Base-by-base conservation (phyloP, 2,113 vertebrate species). In the Cairina moschata region DNA sequence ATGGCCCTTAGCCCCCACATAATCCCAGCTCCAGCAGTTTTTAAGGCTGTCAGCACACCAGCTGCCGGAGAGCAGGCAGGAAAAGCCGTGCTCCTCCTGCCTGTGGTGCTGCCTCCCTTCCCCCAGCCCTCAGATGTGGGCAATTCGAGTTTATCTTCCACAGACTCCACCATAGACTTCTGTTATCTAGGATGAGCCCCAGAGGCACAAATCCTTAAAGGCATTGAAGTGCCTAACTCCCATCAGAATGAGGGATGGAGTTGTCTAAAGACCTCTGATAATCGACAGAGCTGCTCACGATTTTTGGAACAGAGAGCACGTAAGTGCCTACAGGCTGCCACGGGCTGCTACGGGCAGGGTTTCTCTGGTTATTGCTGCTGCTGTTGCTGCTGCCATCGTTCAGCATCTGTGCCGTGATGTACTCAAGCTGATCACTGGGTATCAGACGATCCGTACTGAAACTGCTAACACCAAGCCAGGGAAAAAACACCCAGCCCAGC, bases 221-320 rank as follows among this genome's bases (percentile, higher is more conserved):
- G 90, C 93, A 95, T 83, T 97, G 87, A 96, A 95, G 95, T 93
- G 94, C 91, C 95, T 96, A 95, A 88, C 91, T 95, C 93, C 89
- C 93, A 46, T 91, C 87, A 88, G 94, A 91, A 97, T 96, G 94
- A 96, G 72, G 90, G 95, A 96, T 96, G 89, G 63, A 89, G 93
- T 40, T 94, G 94, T 94, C 93, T 94, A 95, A 96, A 96, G 44
- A 73, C 91, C 11, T 0, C 94, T 69, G 96, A 96, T 97, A 96
- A 96, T 87, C 86, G 91, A 82, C 94, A 82, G 72, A 95, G 94
- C 58, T 76, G 86, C 89, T 95, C 96, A 92, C 86, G 77, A 85
- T 92, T 92, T 89, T 77, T 95, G 2, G 60, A 93, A 82, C 88
- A 86, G 93, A 60, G 94, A 89, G 95, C 96, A 92, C 71, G 69